Conservation (phyloP, 2,113 vertebrate species). For the Sigmodon hispidus region DNA sequence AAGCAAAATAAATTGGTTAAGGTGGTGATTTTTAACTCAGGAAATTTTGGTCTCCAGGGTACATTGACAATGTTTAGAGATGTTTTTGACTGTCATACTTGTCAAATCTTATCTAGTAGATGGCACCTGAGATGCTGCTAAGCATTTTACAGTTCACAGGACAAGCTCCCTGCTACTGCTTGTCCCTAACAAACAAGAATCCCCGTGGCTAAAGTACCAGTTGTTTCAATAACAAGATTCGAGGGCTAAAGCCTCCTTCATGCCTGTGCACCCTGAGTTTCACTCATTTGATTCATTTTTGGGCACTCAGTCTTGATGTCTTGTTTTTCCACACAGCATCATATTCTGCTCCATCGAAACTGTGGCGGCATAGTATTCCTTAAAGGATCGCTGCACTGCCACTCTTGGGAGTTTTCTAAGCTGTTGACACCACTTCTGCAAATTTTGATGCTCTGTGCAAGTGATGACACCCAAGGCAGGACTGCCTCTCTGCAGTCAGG, state of each 20-base stretch:
- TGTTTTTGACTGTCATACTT: conserved; percentile 36
- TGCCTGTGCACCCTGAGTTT: not conserved
- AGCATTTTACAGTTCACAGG: not conserved
- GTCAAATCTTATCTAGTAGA: not conserved
- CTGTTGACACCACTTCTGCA: conserved; percentile 6
- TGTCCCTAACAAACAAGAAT: not conserved
- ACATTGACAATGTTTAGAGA: conserved; percentile 9
- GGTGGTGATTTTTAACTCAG: not conserved
- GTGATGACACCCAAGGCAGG: not conserved
- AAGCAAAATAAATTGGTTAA: conserved; percentile 18
- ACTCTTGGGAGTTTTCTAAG: conserved; percentile 34
- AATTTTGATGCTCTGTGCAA: not conserved
- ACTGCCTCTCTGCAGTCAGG: not conserved
- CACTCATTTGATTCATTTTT: not conserved
- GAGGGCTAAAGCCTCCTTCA: not conserved
- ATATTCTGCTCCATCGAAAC: not conserved
- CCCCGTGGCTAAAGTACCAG: not conserved
- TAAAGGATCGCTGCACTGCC: not conserved
- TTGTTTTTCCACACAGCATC: not conserved
- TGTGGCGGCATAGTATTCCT: not conserved
- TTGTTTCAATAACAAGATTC: not conserved
- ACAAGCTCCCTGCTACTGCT: not conserved
- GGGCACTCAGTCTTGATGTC: not conserved
- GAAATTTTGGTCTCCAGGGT: not conserved
- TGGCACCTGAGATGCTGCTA: not conserved